Evolutionary conservation across 2,888 invertebrate genomes (phyloP).

Genomic region (Lysandra bellargus): DNA sequence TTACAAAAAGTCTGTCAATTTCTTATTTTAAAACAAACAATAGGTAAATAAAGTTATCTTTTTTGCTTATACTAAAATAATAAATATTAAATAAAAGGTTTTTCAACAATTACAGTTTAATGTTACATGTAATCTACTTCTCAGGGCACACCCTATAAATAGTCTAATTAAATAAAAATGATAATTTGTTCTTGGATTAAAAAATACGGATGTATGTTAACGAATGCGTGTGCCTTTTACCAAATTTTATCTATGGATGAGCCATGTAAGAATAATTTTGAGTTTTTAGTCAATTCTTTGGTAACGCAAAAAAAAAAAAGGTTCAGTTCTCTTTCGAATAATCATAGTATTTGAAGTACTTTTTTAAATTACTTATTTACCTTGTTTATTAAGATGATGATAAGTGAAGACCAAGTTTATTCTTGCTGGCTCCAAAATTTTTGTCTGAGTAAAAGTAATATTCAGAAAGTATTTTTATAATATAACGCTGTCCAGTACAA

Average conservation of each 20-base stretch:
- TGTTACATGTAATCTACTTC: too few species aligned
- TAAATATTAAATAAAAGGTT: too few species aligned
- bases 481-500: background rate
- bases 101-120: too few species aligned
- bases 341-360: background rate
- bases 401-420: background rate
- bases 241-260: background rate
- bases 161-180: too few species aligned
- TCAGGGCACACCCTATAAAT: background rate
- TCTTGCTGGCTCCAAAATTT: background rate
- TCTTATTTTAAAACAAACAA: too few species aligned
- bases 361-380: background rate
- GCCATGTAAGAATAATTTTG: background rate
- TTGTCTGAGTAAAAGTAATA: background rate
- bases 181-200: background rate
- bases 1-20: too few species aligned
- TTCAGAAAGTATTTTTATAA: background rate
- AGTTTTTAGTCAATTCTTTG: background rate
- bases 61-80: too few species aligned
- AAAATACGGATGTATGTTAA: background rate
- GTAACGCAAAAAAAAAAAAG: too few species aligned
- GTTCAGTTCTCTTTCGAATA: background rate
- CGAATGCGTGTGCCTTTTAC: constrained; percentile 27
- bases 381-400: background rate
- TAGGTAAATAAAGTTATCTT: too few species aligned